Percentiles rank a stretch among this genome's conserved stretches.
Evolutionary conservation across 64 coral and sea anemone species (phyloP).

Genomic region (Catalaphyllia jardinei): DNA sequence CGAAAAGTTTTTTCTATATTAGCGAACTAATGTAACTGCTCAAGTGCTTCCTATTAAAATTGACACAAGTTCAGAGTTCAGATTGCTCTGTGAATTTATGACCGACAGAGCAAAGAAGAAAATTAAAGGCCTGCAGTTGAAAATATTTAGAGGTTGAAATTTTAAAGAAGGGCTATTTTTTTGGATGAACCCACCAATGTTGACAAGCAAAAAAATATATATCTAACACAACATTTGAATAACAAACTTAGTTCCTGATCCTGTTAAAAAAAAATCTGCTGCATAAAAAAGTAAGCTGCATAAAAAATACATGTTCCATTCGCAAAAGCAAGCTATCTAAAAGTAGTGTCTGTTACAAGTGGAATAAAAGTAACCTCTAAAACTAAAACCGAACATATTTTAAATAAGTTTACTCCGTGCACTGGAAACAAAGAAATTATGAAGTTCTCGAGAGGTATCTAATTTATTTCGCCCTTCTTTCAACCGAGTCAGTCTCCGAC

Average conservation of each 20-base stretch:
- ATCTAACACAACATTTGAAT: too few relatives aligned
- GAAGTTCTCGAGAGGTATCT: conserved; percentile 18
- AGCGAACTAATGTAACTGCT: background rate
- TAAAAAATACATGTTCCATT: background rate
- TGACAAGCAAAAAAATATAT: too few relatives aligned
- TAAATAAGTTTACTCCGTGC: background rate
- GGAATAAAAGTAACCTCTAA: background rate
- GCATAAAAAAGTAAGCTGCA: too few relatives aligned
- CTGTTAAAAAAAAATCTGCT: too few relatives aligned
- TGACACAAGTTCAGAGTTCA: background rate
- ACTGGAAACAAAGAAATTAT: background rate
- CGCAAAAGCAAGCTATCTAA: background rate
- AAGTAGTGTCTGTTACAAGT: background rate
- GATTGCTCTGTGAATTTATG: background rate
- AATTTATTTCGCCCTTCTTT: background rate
- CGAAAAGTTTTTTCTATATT: background rate
- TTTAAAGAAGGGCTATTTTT: too few relatives aligned
- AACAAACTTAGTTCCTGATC: too few relatives aligned
- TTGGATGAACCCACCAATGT: too few relatives aligned
- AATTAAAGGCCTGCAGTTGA: background rate
- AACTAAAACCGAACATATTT: background rate
- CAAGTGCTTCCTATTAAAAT: background rate
- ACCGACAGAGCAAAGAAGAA: background rate
- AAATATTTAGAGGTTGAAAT: background rate
- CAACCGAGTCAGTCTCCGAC: background rate